phyloP scores from a whole-genome alignment of 2,888 invertebrate species.

The Acrobasis suavella region DNA sequence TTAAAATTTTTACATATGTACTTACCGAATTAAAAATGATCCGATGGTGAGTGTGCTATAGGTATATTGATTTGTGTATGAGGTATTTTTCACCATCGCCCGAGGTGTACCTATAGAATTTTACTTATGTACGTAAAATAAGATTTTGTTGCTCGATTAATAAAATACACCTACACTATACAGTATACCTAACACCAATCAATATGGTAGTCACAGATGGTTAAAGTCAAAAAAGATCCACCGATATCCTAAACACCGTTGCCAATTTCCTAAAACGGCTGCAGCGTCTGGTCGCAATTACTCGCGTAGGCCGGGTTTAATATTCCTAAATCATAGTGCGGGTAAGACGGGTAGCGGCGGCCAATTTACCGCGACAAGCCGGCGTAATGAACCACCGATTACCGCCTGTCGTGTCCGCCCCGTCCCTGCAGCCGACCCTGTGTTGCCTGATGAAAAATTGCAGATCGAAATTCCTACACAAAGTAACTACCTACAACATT shows the following conservation, averaged over 20 bases:
- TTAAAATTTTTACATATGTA: no score
- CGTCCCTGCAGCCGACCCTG: constrained; percentile 18
- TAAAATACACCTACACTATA: not conserved
- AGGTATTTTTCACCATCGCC: no score
- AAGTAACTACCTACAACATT: not conserved
- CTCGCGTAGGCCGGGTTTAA: constrained; percentile 47
- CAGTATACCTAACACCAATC: not conserved
- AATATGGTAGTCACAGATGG: not conserved
- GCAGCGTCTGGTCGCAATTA: constrained; percentile 29
- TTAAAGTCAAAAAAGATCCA: not conserved
- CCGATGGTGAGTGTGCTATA: no score
- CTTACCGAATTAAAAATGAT: no score
- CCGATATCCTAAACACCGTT: not conserved
- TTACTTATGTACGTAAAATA: no score
- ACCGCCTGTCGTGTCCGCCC: constrained; percentile 32
- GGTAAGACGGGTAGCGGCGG: constrained; percentile 53
- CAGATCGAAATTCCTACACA: not conserved
- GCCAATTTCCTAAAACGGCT: constrained; percentile 13
- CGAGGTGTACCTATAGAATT: no score
- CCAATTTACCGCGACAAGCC: constrained; percentile 35
- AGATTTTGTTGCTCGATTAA: no score
- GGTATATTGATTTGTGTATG: no score
- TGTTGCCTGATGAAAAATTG: constrained; percentile 8
- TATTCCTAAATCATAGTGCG: constrained; percentile 56
- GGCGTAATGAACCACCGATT: constrained; percentile 29